phyloP scores from a whole-genome alignment of 2,113 vertebrate genomes.

The Crotalus tigris region DNA sequence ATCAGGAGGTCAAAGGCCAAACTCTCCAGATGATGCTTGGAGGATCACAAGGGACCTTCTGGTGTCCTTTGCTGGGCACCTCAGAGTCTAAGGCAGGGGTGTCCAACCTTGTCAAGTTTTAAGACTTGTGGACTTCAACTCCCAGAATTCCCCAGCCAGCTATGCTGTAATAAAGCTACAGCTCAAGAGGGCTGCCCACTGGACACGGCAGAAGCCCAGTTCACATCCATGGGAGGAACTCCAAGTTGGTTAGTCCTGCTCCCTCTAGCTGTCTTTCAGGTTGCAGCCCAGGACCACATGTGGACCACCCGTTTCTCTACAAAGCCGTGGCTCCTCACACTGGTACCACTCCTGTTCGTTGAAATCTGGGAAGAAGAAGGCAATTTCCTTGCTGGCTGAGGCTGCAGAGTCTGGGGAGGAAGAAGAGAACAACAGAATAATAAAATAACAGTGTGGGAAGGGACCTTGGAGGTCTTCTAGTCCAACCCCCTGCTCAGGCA shows the following conservation, averaged over 20 bases:
- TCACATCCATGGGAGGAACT: background rate
- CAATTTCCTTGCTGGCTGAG: slow-evolving; percentile 86
- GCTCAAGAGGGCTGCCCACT: background rate
- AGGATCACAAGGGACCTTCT: background rate
- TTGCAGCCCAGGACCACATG: slow-evolving; percentile 66
- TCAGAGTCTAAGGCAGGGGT: background rate
- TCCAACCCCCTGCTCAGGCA: background rate
- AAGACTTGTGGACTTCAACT: background rate
- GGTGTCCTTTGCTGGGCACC: background rate
- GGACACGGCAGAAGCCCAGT: background rate
- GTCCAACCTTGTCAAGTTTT: background rate
- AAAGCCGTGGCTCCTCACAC: slow-evolving; percentile 76
- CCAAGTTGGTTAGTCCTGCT: background rate
- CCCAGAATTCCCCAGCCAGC: background rate
- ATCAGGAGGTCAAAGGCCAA: background rate
- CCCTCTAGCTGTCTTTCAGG: accelerated
- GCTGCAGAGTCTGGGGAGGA: slow-evolving; percentile 77
- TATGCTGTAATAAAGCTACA: background rate
- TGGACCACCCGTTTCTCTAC: slow-evolving; percentile 61
- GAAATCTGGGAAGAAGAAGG: slow-evolving; percentile 91
- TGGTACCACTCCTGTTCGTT: slow-evolving; percentile 75
- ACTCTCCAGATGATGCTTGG: background rate
- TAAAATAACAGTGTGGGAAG: background rate
- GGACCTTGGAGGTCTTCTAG: background rate
- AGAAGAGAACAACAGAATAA: background rate